Conservation (phyloP, 2,797 vertebrate species). For the Myripristis murdjan region DNA sequence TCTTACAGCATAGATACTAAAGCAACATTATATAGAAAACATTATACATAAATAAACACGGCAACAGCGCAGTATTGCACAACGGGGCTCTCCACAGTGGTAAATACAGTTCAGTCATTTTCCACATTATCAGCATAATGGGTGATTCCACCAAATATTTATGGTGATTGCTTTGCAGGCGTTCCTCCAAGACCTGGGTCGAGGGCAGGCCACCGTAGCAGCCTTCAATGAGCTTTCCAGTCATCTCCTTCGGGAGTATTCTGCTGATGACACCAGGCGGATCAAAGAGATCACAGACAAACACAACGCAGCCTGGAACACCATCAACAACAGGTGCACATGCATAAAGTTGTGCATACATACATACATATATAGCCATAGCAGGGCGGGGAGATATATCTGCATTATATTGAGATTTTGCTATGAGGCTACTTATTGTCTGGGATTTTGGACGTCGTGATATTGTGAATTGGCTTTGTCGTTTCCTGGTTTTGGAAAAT, state of each 20-base stretch:
- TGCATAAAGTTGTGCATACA: constrained; percentile 1
- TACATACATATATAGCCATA: neutral
- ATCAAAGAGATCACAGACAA: constrained; percentile 94
- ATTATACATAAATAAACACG: constrained; percentile 1
- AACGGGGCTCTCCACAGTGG: neutral
- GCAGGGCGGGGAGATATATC: too few species aligned
- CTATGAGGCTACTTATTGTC: too few species aligned
- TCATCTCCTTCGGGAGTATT: constrained; percentile 92
- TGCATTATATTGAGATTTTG: too few species aligned
- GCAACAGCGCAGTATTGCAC: neutral
- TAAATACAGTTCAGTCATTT: constrained; percentile 26
- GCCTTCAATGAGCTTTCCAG: constrained; percentile 92
- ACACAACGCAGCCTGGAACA: constrained; percentile 90
- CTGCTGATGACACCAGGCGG: constrained; percentile 92
- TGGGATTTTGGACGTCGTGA: too few species aligned
- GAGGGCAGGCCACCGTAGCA: constrained; percentile 87
- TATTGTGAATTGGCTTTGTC: too few species aligned
- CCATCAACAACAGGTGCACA: constrained; percentile 91
- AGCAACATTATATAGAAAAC: neutral
- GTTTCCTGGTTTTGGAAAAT: too few species aligned
- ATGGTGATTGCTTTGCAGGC: constrained; percentile 77
- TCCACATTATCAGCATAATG: constrained; percentile 19
- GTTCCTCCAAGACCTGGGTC: constrained; percentile 91
- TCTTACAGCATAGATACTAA: constrained; percentile 30
- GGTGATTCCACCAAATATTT: constrained; percentile 9